Evolutionary conservation across 2,797 vertebrate genomes (phyloP).

Genomic region (Clamator glandarius): DNA sequence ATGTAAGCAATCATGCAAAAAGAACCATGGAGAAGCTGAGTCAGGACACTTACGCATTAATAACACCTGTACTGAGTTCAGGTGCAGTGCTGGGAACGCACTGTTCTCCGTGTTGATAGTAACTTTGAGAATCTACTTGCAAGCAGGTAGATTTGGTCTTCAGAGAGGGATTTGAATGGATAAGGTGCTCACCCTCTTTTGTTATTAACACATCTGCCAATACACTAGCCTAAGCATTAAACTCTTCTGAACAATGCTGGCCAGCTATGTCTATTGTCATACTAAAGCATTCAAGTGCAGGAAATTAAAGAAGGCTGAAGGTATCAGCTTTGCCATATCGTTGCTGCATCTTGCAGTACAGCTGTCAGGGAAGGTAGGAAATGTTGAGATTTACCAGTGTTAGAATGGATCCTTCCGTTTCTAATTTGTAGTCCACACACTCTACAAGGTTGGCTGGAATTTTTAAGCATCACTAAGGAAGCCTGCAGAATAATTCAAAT

Average conservation of each 20-base stretch:
- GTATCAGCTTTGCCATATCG: not conserved
- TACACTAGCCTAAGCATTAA: not conserved
- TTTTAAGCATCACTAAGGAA: not conserved
- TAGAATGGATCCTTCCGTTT: not conserved
- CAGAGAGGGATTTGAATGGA: not conserved
- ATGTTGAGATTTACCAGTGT: not conserved
- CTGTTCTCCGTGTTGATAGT: fast-evolving
- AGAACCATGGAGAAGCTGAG: not conserved
- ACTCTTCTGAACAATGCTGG: not conserved
- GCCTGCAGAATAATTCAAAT: not conserved
- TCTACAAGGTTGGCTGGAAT: not conserved
- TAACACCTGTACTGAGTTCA: not conserved
- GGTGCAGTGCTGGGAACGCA: not conserved
- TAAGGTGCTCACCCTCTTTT: not conserved
- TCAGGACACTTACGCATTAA: not conserved
- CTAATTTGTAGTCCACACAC: not conserved
- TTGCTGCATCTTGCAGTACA: not conserved
- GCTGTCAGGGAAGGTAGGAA: not conserved
- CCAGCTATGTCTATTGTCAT: not conserved
- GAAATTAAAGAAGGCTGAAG: not conserved
- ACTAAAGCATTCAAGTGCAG: not conserved
- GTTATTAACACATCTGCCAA: not conserved
- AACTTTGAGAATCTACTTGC: not conserved
- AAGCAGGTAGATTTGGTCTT: not conserved
- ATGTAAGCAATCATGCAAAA: not conserved